These are phyloP conservation scores for Poeciliopsis turrubarensis DNA, from an alignment of 2,113 vertebrate species.

Conservation along the genomic window DNA sequence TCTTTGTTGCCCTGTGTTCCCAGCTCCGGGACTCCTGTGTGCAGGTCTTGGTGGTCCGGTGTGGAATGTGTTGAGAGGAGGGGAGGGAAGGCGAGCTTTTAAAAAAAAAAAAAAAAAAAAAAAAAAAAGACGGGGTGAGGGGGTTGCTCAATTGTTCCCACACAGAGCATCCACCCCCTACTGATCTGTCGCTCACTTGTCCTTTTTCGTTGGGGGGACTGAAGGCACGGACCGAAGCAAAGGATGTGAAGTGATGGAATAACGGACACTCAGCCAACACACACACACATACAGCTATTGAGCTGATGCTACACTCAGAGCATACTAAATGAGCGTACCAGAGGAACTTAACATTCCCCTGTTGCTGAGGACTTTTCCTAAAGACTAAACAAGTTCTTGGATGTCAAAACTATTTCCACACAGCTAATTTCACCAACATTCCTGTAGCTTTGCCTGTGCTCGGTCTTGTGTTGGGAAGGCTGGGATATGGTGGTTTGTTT, in stretches of 20 bases:
- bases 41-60: slow-evolving; percentile 93
- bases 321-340: slow-evolving; percentile 47
- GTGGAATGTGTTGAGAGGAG: slow-evolving; percentile 85
- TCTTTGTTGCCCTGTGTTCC: slow-evolving; percentile 75
- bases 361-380: slow-evolving; percentile 28
- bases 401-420: slow-evolving; percentile 12
- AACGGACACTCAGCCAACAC: slow-evolving; percentile 28
- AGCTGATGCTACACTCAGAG: slow-evolving; percentile 43
- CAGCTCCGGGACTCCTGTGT: slow-evolving; percentile 76
- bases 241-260: slow-evolving; percentile 56
- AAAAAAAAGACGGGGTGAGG: not conserved
- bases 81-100: slow-evolving; percentile 50
- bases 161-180: slow-evolving; percentile 84
- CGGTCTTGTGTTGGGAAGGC: not conserved
- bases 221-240: slow-evolving; percentile 21
- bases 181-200: slow-evolving; percentile 73
- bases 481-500: slow-evolving; percentile 45
- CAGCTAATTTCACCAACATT: not conserved
- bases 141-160: slow-evolving; percentile 91
- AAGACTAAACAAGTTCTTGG: slow-evolving; percentile 11
- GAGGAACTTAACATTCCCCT: slow-evolving; percentile 62
- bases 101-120: not conserved
- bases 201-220: slow-evolving; percentile 39
- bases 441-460: not conserved
- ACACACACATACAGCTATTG: slow-evolving; percentile 32